These are phyloP conservation scores for Neolamprologus cancellatus DNA, from an alignment of 2,113 vertebrate species.

Conservation along the genomic window DNA sequence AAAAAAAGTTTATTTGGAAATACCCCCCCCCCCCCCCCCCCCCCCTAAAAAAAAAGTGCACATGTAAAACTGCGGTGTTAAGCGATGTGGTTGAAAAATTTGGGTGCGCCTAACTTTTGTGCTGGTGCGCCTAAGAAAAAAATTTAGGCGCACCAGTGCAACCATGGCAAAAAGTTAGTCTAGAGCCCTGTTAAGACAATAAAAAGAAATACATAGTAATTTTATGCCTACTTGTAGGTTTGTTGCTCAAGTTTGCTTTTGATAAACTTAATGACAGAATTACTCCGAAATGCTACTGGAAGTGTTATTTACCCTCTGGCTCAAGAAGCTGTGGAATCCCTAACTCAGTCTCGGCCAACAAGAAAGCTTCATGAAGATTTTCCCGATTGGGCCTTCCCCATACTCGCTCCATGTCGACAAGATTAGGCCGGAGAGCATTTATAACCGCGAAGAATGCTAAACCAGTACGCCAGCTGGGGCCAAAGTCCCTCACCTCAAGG, in stretches of 20 bases:
- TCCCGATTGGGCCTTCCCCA: slow-evolving; percentile 79
- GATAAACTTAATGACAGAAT: neutral
- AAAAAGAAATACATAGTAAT: neutral
- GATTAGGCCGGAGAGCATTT: slow-evolving; percentile 84
- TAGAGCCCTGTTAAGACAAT: neutral
- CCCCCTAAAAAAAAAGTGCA: neutral
- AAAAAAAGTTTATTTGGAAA: too few relatives aligned
- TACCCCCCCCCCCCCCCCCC: rapidly evolving
- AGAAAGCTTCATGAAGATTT: slow-evolving; percentile 91
- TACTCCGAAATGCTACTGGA: neutral
- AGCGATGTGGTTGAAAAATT: rapidly evolving
- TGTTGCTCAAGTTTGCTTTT: neutral
- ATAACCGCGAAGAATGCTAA: slow-evolving; percentile 91
- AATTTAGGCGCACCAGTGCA: neutral
- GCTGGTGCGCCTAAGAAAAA: neutral
- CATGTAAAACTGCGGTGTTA: rapidly evolving
- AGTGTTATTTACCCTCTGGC: slow-evolving; percentile 82
- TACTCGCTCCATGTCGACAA: slow-evolving; percentile 86
- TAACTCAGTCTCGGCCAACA: slow-evolving; percentile 84
- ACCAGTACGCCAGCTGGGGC: slow-evolving; percentile 90
- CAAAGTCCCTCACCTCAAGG: slow-evolving; percentile 93
- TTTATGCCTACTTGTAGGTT: neutral
- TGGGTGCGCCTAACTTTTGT: neutral
- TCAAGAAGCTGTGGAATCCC: slow-evolving; percentile 92
- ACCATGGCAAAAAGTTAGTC: neutral